Evolutionary conservation across 1,140 invertebrate species (phyloP).

Genomic region (Xylocopa sonorina): DNA sequence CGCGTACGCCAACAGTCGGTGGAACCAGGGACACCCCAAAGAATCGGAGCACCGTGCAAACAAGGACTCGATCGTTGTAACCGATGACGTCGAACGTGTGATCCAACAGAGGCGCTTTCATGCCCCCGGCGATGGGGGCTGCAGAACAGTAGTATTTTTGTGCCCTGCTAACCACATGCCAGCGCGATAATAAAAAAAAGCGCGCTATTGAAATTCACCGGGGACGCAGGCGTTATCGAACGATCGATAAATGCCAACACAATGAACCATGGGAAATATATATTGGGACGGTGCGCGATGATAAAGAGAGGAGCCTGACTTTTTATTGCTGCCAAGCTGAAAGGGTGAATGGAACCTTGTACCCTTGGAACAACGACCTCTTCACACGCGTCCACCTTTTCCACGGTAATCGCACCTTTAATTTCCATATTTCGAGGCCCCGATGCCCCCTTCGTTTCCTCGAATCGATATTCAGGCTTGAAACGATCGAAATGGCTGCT

Average conservation of each 20-base stretch:
- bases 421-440: constrained; percentile 16
- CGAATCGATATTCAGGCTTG: too few species aligned
- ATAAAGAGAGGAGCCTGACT: constrained; percentile 31
- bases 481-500: too few species aligned
- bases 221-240: constrained; percentile 42
- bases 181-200: constrained; percentile 37
- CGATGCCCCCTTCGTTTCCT: not conserved
- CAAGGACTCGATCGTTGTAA: constrained; percentile 41
- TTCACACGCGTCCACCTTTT: constrained; percentile 17
- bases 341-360: constrained; percentile 52
- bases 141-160: constrained; percentile 73
- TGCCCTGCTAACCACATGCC: constrained; percentile 56
- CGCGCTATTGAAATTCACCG: constrained; percentile 31
- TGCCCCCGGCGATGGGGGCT: constrained; percentile 35
- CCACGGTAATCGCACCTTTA: constrained; percentile 15
- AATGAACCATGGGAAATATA: constrained; percentile 37
- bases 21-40: not conserved
- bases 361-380: constrained; percentile 38
- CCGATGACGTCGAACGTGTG: constrained; percentile 19
- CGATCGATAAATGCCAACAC: constrained; percentile 56
- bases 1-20: not conserved
- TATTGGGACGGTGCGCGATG: constrained; percentile 35
- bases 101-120: constrained; percentile 64
- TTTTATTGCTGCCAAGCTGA: constrained; percentile 43
- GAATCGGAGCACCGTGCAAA: constrained; percentile 52